Percentiles rank a stretch among this genome's conserved stretches.
Conservation (phyloP, 2,797 vertebrate species). For the Sebastes hubbsi region DNA sequence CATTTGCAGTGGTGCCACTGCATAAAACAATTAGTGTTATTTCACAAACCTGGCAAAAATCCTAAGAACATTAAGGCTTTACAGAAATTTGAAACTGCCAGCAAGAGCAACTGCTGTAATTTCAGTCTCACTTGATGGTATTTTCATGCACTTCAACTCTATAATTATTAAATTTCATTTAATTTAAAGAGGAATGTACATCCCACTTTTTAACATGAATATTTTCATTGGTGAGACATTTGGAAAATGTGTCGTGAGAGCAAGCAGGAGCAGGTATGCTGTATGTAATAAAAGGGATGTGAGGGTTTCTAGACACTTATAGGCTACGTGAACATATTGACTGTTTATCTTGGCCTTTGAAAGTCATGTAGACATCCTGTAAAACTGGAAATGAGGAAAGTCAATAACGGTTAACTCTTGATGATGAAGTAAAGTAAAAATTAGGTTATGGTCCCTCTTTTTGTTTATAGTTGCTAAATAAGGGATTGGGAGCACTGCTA, state of each 20-base stretch:
- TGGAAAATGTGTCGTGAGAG: not conserved
- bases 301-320: not conserved
- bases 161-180: not conserved
- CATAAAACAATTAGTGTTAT: not conserved
- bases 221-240: not conserved
- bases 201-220: not conserved
- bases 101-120: not conserved
- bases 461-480: not conserved
- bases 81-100: not conserved
- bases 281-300: not conserved
- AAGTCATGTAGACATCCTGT: not conserved
- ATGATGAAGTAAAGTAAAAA: not conserved
- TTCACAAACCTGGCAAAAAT: not conserved
- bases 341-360: slow-evolving; percentile 1
- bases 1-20: not conserved
- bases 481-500: no score
- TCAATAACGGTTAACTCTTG: not conserved
- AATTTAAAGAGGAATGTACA: not conserved
- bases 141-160: not conserved
- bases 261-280: not conserved
- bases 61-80: not conserved
- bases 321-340: not conserved
- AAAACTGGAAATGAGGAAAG: not conserved
- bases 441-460: not conserved
- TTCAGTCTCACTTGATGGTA: not conserved